These are phyloP conservation scores for Ataeniobius toweri DNA, from an alignment of 2,797 vertebrate species.

Conservation along the genomic window DNA sequence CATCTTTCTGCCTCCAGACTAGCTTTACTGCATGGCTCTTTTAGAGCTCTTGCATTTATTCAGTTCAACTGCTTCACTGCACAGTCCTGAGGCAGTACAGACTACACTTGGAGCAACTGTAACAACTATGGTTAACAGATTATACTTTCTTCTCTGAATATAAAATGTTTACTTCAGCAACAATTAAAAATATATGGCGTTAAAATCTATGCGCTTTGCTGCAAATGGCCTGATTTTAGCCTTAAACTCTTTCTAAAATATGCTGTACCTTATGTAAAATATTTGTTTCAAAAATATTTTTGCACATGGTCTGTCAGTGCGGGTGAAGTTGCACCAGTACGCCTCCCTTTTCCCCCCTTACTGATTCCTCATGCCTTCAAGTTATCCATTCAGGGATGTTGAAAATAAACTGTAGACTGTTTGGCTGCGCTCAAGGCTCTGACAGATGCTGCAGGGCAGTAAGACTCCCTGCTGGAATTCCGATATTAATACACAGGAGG, in stretches of 20 bases:
- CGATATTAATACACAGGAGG: not conserved
- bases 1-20: conserved; percentile 64
- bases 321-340: conserved; percentile 32
- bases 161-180: conserved; percentile 74
- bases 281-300: conserved; percentile 16
- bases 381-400: conserved; percentile 59
- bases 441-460: conserved; percentile 62
- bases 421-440: conserved; percentile 48
- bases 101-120: conserved; percentile 53
- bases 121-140: conserved; percentile 68
- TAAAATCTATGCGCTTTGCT: conserved; percentile 62
- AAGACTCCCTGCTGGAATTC: conserved; percentile 40
- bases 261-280: conserved; percentile 42
- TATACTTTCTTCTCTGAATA: conserved; percentile 59
- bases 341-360: not conserved
- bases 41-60: conserved; percentile 63
- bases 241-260: conserved; percentile 48
- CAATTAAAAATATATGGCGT: conserved; percentile 69
- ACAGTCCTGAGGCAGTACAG: conserved; percentile 63
- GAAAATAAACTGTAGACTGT: conserved; percentile 58
- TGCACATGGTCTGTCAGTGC: conserved; percentile 27
- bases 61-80: conserved; percentile 59
- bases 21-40: conserved; percentile 52
- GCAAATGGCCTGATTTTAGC: conserved; percentile 57
- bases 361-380: conserved; percentile 38